These are phyloP conservation scores for Python bivittatus DNA, from an alignment of 2,113 vertebrate species.

Conservation along the genomic window DNA sequence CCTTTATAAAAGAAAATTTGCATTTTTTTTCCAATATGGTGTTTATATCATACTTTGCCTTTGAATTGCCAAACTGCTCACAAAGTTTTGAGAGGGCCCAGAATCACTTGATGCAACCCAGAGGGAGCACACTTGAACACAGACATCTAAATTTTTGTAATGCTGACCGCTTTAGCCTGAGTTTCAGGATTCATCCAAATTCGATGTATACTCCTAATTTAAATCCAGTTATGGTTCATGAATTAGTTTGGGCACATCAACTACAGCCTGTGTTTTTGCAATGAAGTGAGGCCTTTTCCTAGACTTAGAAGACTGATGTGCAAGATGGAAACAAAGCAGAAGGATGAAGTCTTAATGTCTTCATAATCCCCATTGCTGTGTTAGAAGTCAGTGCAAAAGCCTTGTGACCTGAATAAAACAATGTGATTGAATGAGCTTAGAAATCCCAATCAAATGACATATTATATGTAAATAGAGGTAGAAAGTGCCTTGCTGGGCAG, in stretches of 20 bases:
- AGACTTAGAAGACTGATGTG: not conserved
- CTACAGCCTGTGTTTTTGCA: not conserved
- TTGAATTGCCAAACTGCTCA: not conserved
- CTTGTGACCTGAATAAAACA: conserved; percentile 4
- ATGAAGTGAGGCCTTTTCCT: not conserved
- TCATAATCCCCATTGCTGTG: conserved; percentile 12
- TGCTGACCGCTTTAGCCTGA: not conserved
- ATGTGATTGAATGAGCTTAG: not conserved
- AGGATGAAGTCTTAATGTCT: not conserved
- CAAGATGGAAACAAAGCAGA: not conserved
- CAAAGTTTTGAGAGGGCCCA: not conserved
- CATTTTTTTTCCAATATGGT: not conserved
- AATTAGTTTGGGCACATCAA: not conserved
- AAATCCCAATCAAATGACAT: not conserved
- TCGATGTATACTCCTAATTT: not conserved
- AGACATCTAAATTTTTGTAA: not conserved
- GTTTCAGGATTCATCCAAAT: not conserved
- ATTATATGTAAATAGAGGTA: not conserved
- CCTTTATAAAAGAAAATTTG: not conserved
- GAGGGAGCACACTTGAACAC: not conserved
- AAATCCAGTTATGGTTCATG: not conserved
- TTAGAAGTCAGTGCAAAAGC: conserved; percentile 4
- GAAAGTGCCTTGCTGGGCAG: not conserved
- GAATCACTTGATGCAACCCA: not conserved
- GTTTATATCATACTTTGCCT: not conserved